phyloP scores from a whole-genome alignment of 2,888 invertebrate species.

The Thecocarcelia acutangulata region DNA sequence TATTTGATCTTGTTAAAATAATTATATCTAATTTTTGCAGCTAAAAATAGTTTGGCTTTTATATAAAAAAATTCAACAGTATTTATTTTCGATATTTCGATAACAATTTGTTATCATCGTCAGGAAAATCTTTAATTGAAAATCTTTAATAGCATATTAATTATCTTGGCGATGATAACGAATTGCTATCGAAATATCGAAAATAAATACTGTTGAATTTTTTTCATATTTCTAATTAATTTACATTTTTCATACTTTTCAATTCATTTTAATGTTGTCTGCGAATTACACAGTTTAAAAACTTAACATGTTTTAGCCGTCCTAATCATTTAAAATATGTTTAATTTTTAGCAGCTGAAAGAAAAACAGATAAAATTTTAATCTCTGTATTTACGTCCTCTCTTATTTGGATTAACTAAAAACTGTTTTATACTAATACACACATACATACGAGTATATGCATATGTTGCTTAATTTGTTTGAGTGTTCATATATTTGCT shows the following conservation, averaged over 20 bases:
- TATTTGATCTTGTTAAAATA: too few relatives aligned
- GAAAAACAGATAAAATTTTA: conserved; percentile 42
- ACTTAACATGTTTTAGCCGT: conserved; percentile 20
- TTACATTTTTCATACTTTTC: conserved; percentile 13
- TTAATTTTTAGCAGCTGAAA: conserved; percentile 36
- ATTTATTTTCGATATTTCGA: too few relatives aligned
- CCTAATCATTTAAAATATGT: conserved; percentile 36
- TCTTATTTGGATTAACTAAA: conserved; percentile 52
- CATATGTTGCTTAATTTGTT: conserved; percentile 1
- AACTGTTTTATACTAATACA: conserved; percentile 38
- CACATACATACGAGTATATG: too few relatives aligned
- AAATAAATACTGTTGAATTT: too few relatives aligned
- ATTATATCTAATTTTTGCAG: too few relatives aligned
- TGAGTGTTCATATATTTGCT: not conserved
- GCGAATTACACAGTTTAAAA: conserved; percentile 15
- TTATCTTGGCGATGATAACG: too few relatives aligned
- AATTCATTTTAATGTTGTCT: conserved; percentile 21
- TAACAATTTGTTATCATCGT: too few relatives aligned
- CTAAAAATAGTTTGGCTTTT: too few relatives aligned
- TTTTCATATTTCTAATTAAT: not conserved
- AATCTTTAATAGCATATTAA: too few relatives aligned
- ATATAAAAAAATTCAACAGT: too few relatives aligned
- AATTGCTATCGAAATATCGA: too few relatives aligned
- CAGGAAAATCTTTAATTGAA: too few relatives aligned
- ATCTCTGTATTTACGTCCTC: conserved; percentile 54